Base-by-base conservation (phyloP, 1,140 invertebrate species). In the Eueides isabella region DNA sequence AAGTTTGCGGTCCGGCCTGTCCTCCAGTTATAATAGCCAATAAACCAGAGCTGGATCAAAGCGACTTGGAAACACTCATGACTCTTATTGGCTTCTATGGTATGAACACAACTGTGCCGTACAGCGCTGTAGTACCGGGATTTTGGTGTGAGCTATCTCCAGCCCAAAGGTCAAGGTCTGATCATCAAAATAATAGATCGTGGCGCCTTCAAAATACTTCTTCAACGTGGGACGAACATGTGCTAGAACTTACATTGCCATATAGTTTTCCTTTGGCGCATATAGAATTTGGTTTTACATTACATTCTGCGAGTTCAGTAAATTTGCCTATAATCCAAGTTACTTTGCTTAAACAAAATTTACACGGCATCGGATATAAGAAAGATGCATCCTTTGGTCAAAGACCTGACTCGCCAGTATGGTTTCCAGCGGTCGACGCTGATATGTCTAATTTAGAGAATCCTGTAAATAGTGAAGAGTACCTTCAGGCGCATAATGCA, bases 131-230 rank as follows among this genome's bases (percentile, higher is more conserved):
- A n/a, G 97, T 98, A 0, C 97, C 98, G 2, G 96, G 97, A 30
- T 98, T 97, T 90, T 98, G 98, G 98, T 97, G 95, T 76, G 97
- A 98, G 94, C 95, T 98, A 82, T 97, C 98, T 81, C 97, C 98
- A 74, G 97, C 97, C 23, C 97, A 98, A 85, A 96, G 98, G 72
- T 97, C 98, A 76, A 94, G 97, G 77, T 95, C 95, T 2, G 97
- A 98, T 80, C 96, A 96, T 80, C 96, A 97, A 72, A 96, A 97
- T 80, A 97, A 97, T 6, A 94, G 97, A 71, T 97, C 97, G 0
- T 98, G 97, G 97, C 94, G 97, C 74, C 93, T 98, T 4, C 97
- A 98, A 85, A 96, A 96, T 79, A 97, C 98, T 74, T 95, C 96
- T 91, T 97, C 96, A 11, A 97, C 97, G 1, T 98, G 97, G 97